phyloP scores from a whole-genome alignment of 2,888 invertebrate genomes.

The Serrognathus titanus region DNA sequence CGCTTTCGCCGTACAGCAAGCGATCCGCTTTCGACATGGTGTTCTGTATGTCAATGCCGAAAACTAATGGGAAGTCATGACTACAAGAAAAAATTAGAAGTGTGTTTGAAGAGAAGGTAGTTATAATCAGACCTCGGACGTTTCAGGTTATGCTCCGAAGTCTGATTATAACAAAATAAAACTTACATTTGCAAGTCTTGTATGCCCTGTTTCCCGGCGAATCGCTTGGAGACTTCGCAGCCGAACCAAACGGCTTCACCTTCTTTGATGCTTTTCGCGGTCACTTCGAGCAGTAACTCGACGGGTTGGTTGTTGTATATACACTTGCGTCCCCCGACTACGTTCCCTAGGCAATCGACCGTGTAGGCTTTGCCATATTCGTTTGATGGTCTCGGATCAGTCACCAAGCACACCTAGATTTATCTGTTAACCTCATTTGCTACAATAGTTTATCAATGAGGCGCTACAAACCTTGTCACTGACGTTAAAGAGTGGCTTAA shows the following conservation, averaged over 20 bases:
- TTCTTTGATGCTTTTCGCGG: slow-evolving; percentile 71
- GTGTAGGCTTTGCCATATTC: slow-evolving; percentile 79
- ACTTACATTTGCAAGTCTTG: slow-evolving; percentile 73
- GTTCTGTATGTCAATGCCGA: slow-evolving; percentile 76
- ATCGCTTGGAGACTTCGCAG: slow-evolving; percentile 80
- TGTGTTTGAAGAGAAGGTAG: too few species aligned
- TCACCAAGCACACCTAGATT: slow-evolving; percentile 75
- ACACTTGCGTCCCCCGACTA: slow-evolving; percentile 74
- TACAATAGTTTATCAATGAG: background rate
- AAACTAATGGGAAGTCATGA: slow-evolving; percentile 76
- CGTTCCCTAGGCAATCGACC: slow-evolving; percentile 84
- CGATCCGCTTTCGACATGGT: slow-evolving; percentile 77
- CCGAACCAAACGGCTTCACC: slow-evolving; percentile 92
- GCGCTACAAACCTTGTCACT: slow-evolving; percentile 66
- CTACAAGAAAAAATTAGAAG: too few species aligned
- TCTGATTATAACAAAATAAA: too few species aligned
- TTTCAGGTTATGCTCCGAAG: too few species aligned
- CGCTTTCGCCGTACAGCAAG: slow-evolving; percentile 79
- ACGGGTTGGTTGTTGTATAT: slow-evolving; percentile 87
- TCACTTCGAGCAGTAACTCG: slow-evolving; percentile 69
- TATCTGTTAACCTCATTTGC: background rate
- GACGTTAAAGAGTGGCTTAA: slow-evolving; percentile 75
- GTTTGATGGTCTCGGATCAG: slow-evolving; percentile 78
- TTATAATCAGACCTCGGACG: too few species aligned
- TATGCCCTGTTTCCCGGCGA: slow-evolving; percentile 73